Conservation (phyloP, 2,113 vertebrate genomes). For the Pimephales promelas region DNA sequence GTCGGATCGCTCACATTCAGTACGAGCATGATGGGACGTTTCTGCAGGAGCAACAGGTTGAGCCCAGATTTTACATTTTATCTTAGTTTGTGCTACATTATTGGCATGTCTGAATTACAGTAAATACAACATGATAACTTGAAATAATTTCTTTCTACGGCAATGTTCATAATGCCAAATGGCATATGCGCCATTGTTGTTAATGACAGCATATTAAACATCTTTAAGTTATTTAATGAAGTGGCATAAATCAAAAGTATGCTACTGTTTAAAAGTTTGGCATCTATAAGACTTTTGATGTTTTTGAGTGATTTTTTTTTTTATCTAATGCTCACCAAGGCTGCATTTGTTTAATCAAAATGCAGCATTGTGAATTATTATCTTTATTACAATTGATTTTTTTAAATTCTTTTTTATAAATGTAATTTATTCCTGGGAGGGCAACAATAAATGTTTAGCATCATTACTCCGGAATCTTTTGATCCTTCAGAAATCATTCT, state of each 20-base stretch:
- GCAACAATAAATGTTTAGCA: neutral
- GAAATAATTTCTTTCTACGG: neutral
- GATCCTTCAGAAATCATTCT: neutral
- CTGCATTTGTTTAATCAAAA: neutral
- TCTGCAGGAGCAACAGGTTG: slow-evolving; percentile 89
- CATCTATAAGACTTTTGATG: neutral
- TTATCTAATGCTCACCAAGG: neutral
- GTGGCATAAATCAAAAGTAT: neutral
- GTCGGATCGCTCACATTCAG: slow-evolving; percentile 93
- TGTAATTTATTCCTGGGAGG: neutral
- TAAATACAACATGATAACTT: neutral
- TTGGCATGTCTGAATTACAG: neutral
- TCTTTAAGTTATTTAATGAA: neutral
- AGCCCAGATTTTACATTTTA: slow-evolving; percentile 4
- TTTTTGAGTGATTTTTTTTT: neutral
- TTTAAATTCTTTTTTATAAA: neutral
- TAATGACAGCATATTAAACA: neutral
- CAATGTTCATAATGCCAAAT: neutral
- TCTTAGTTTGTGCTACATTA: neutral
- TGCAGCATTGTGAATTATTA: neutral
- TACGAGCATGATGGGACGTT: slow-evolving; percentile 89
- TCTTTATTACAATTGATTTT: neutral
- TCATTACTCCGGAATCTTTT: too few species aligned
- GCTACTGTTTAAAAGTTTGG: neutral
- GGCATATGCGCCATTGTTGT: neutral